phyloP scores from a whole-genome alignment of 2,797 vertebrate species.

The Botia almorhae region DNA sequence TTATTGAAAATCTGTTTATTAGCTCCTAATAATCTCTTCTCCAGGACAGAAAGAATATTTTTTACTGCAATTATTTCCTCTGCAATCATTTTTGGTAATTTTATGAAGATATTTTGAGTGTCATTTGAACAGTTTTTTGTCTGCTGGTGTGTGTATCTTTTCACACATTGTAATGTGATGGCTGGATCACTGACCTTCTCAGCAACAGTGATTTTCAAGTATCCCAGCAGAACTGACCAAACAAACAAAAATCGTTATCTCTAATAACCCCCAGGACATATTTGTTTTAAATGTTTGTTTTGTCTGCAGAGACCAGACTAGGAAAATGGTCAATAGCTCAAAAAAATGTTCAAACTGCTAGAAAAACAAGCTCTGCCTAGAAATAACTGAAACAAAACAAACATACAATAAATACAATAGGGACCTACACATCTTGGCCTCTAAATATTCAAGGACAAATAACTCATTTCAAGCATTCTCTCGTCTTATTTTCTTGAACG shows the following conservation, averaged over 20 bases:
- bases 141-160: conserved; percentile 7
- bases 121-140: background rate
- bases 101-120: background rate
- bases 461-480: conserved; percentile 2
- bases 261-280: background rate
- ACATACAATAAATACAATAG: conserved; percentile 6
- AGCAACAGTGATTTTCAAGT: conserved; percentile 18
- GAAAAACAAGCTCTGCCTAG: background rate
- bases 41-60: background rate
- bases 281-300: conserved; percentile 34
- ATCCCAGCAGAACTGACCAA: conserved; percentile 33
- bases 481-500: background rate
- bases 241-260: conserved; percentile 1
- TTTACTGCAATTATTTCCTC: background rate
- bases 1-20: conserved; percentile 7
- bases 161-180: conserved; percentile 31
- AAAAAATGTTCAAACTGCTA: conserved; percentile 9
- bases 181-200: conserved; percentile 15
- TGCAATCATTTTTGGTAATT: background rate
- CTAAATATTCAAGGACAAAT: conserved; percentile 25
- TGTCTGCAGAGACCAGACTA: background rate
- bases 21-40: background rate
- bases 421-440: background rate
- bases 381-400: background rate
- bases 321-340: conserved; percentile 14